Evolutionary conservation across 2,113 vertebrate species (phyloP).

Genomic region (Aspiorhynchus laticeps): DNA sequence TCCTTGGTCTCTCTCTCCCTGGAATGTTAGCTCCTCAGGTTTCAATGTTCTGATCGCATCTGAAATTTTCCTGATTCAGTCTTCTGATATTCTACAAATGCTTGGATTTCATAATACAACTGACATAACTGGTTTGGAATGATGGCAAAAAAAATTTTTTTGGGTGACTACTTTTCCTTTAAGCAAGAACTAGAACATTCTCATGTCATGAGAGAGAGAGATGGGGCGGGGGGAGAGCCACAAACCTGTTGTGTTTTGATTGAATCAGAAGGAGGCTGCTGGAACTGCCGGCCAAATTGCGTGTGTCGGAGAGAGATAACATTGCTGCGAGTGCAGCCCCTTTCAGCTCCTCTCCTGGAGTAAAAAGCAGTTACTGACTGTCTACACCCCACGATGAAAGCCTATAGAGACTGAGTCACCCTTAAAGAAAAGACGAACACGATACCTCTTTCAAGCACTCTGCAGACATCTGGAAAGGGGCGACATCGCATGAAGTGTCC

Average conservation of each 20-base stretch:
- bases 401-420: slow-evolving; percentile 41
- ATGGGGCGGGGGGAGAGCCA: no score
- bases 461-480: slow-evolving; percentile 29
- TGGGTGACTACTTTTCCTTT: background rate
- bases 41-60: no score
- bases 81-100: no score
- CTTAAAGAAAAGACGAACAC: slow-evolving; percentile 50
- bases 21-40: no score
- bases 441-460: slow-evolving; percentile 42
- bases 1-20: no score
- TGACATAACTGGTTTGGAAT: background rate
- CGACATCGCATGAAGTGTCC: slow-evolving; percentile 29
- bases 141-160: background rate
- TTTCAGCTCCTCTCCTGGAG: slow-evolving; percentile 45
- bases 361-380: slow-evolving; percentile 43
- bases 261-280: slow-evolving; percentile 51
- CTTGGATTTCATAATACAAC: background rate
- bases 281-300: slow-evolving; percentile 47
- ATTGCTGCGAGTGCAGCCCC: slow-evolving; percentile 34
- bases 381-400: slow-evolving; percentile 37
- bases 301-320: slow-evolving; percentile 56
- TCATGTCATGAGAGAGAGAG: background rate
- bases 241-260: slow-evolving; percentile 54
- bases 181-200: background rate
- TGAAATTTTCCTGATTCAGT: no score